Conservation (phyloP, 92 coral and sea anemone species). For the Micromussa lordhowensis region DNA sequence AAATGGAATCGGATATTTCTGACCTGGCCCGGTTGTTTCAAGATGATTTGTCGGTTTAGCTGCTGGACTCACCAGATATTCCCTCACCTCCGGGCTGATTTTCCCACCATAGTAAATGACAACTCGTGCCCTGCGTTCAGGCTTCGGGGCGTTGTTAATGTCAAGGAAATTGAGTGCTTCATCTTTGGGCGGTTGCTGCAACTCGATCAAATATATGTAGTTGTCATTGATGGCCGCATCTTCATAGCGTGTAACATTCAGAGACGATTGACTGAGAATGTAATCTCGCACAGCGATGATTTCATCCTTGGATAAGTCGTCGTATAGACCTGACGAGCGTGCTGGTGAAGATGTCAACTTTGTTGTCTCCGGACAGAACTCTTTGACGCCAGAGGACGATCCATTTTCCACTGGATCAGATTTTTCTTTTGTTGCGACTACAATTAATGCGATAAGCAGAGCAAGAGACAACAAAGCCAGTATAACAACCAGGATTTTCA, state of each 20-base stretch:
- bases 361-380: conserved; percentile 23
- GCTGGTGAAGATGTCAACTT: conserved; percentile 11
- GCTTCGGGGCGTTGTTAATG: conserved; percentile 46
- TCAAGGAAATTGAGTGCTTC: conserved; percentile 65
- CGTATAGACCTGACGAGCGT: conserved; percentile 69
- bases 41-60: conserved; percentile 46
- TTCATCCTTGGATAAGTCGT: conserved; percentile 73
- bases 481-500: neutral
- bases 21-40: conserved; percentile 49
- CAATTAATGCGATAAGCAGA: conserved; percentile 23
- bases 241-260: conserved; percentile 66
- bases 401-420: neutral
- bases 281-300: conserved; percentile 77
- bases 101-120: conserved; percentile 67
- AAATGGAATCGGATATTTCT: conserved; percentile 69
- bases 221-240: conserved; percentile 61
- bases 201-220: conserved; percentile 75
- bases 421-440: conserved; percentile 5
- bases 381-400: neutral
- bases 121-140: conserved; percentile 70
- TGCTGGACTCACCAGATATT: conserved; percentile 72
- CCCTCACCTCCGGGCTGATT: conserved; percentile 52
- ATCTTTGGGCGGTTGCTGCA: conserved; percentile 70
- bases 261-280: conserved; percentile 48
- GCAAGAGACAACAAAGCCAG: conserved; percentile 1